phyloP scores from a whole-genome alignment of 2,113 vertebrate genomes.

The Anser cygnoides region DNA sequence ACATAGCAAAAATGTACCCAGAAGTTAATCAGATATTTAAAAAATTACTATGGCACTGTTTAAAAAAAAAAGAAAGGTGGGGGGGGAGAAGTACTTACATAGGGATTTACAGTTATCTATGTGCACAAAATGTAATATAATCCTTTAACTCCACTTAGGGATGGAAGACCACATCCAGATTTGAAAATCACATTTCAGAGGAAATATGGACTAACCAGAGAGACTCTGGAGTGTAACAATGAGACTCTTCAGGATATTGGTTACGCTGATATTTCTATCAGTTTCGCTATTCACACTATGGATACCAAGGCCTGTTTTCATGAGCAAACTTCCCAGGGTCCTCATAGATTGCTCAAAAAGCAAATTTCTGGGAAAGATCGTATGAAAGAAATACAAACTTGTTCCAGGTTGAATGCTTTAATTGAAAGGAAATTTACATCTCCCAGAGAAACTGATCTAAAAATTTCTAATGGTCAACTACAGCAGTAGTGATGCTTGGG shows the following conservation, averaged over 20 bases:
- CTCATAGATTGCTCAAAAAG: background rate
- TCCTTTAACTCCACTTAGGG: background rate
- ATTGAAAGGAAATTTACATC: background rate
- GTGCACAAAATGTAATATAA: background rate
- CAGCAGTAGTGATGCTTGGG: background rate
- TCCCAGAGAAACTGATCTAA: background rate
- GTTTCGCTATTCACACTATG: background rate
- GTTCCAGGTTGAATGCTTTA: background rate
- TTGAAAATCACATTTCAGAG: background rate
- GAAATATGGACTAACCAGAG: background rate
- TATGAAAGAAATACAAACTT: background rate
- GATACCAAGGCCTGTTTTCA: background rate
- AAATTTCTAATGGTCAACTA: background rate
- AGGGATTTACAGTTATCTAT: background rate
- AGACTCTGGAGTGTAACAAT: background rate
- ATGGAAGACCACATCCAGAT: background rate
- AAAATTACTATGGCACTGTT: background rate
- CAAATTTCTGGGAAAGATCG: background rate
- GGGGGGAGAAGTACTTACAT: background rate
- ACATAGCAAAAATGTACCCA: background rate
- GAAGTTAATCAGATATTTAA: conserved; percentile 17
- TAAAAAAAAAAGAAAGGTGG: background rate
- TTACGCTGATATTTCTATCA: background rate
- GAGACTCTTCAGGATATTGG: background rate
- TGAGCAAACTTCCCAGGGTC: background rate